These are phyloP conservation scores for Tachina lurida DNA, from an alignment of 2,888 invertebrate genomes.

Conservation along the genomic window DNA sequence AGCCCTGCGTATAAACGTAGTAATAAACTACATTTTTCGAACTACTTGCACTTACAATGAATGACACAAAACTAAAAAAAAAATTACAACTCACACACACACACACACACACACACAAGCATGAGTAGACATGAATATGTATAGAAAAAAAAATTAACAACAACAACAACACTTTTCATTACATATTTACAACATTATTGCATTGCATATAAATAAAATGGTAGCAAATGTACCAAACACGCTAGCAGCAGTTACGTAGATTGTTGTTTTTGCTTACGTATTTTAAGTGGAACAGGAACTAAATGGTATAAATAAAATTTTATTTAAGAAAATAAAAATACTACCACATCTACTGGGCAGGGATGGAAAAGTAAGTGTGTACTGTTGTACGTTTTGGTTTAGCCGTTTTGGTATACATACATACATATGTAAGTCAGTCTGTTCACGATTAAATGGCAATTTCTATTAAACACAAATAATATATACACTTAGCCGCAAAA, in stretches of 20 bases:
- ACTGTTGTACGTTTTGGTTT: neutral
- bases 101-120: neutral
- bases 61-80: slow-evolving; percentile 41
- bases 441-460: no score
- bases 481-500: no score
- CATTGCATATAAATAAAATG: slow-evolving; percentile 25
- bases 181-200: slow-evolving; percentile 27
- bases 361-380: neutral
- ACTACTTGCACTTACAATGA: slow-evolving; percentile 54
- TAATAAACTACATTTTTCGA: slow-evolving; percentile 34
- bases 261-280: slow-evolving; percentile 60
- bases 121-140: neutral
- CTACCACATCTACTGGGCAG: slow-evolving; percentile 12
- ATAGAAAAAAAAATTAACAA: neutral
- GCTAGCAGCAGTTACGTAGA: slow-evolving; percentile 52
- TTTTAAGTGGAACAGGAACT: slow-evolving; percentile 73
- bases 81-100: slow-evolving; percentile 12
- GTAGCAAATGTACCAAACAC: slow-evolving; percentile 51
- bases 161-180: neutral
- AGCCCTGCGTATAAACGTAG: no score
- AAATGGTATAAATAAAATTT: slow-evolving; percentile 62
- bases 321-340: slow-evolving; percentile 33
- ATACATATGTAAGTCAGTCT: no score
- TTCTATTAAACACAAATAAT: no score
- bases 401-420: no score